Evolutionary conservation across 2,888 invertebrate species (phyloP).

Genomic region (Euproctis similis): DNA sequence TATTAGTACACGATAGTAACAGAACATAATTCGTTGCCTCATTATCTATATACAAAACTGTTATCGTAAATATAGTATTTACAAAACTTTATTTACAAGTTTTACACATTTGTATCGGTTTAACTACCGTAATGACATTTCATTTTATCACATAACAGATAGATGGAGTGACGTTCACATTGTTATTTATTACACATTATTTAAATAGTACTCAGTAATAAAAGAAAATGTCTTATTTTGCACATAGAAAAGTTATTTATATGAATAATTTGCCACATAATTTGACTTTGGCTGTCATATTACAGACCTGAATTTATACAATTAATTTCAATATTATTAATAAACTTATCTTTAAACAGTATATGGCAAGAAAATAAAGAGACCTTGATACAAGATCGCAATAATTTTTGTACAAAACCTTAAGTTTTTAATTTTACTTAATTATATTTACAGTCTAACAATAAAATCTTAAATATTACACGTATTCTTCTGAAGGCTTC

Average conservation of each 20-base stretch:
- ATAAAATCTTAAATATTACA: constrained; percentile 58
- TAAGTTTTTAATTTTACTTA: constrained; percentile 27
- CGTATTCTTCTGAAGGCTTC: constrained; percentile 93
- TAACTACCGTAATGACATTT: not conserved
- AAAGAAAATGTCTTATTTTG: too few relatives aligned
- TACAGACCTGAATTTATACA: too few relatives aligned
- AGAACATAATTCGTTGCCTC: constrained; percentile 14
- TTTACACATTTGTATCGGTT: not conserved
- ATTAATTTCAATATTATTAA: too few relatives aligned
- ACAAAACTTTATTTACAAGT: constrained; percentile 1
- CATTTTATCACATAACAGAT: not conserved
- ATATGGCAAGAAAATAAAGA: constrained; percentile 69
- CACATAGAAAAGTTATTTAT: too few relatives aligned
- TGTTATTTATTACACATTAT: too few relatives aligned
- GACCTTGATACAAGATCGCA: constrained; percentile 73
- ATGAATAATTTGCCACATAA: too few relatives aligned
- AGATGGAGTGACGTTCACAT: too few relatives aligned
- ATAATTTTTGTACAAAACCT: constrained; percentile 48
- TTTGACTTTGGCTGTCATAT: too few relatives aligned
- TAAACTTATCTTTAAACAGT: constrained; percentile 34
- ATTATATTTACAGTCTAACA: constrained; percentile 37
- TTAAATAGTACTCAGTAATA: too few relatives aligned
- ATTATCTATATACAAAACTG: constrained; percentile 18
- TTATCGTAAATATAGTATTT: constrained; percentile 10
- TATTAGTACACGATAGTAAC: too few relatives aligned